Conservation (phyloP, 2,888 invertebrate species). For the Sclerodermus sp. region DNA sequence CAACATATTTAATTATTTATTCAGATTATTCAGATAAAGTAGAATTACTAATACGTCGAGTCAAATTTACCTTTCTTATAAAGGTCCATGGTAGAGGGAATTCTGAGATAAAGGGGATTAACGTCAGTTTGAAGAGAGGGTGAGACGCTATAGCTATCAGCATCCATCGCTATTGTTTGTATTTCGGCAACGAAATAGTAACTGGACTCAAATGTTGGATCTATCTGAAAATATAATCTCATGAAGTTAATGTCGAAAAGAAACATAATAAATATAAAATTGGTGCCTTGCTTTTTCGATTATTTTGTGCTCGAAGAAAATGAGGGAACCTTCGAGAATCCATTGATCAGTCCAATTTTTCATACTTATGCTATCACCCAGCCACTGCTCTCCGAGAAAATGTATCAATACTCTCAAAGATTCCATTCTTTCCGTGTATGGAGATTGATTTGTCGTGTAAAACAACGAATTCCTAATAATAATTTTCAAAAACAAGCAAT, state of each 20-base stretch:
- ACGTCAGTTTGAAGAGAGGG: conserved; percentile 35
- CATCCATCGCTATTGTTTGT: conserved; percentile 39
- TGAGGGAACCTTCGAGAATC: conserved; percentile 59
- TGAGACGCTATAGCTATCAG: conserved; percentile 42
- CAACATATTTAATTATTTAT: too few species aligned
- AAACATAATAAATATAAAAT: conserved; percentile 2
- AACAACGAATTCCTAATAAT: conserved; percentile 37
- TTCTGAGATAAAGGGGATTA: conserved; percentile 29
- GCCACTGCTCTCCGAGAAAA: conserved; percentile 59
- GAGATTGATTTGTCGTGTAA: conserved; percentile 25
- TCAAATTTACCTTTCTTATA: conserved; percentile 39
- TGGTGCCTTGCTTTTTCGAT: conserved; percentile 40
- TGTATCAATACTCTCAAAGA: conserved; percentile 36
- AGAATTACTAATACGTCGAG: not conserved
- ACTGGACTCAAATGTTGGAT: conserved; percentile 28
- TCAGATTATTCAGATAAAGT: too few species aligned
- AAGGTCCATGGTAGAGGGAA: conserved; percentile 27
- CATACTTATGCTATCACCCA: conserved; percentile 53
- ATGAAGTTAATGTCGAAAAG: conserved; percentile 1
- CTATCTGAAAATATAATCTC: conserved; percentile 38
- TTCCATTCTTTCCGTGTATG: conserved; percentile 27
- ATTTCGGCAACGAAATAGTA: conserved; percentile 39
- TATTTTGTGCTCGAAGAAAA: conserved; percentile 58
- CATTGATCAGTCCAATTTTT: conserved; percentile 51
- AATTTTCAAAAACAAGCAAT: too few species aligned